These are phyloP conservation scores for Morpho deidamia DNA, from an alignment of 2,888 invertebrate genomes.

Conservation along the genomic window DNA sequence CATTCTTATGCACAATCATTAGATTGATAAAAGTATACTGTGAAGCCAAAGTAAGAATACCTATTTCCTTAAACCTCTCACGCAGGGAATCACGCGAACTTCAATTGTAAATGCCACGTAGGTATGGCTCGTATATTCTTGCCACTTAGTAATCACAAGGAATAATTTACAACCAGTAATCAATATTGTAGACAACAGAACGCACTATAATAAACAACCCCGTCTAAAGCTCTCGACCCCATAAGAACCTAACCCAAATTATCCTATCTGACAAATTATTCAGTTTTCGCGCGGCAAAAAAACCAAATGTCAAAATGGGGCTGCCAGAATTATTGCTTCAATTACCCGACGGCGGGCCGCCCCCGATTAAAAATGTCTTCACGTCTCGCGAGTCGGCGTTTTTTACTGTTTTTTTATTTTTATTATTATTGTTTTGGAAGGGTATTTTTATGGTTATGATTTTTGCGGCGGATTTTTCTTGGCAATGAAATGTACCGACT, in stretches of 20 bases:
- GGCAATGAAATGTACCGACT: not conserved
- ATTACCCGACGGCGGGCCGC: conserved; percentile 55
- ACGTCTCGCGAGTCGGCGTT: conserved; percentile 50
- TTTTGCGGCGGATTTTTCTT: conserved; percentile 4
- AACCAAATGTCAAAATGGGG: conserved; percentile 75
- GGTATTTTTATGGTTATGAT: conserved; percentile 40
- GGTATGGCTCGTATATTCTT: no score
- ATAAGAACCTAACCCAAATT: conserved; percentile 49
- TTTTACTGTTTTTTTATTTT: conserved; percentile 40
- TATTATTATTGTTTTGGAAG: conserved; percentile 32
- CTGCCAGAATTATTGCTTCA: conserved; percentile 73
- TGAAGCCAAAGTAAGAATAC: no score
- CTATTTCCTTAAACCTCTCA: no score
- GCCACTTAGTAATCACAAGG: not conserved
- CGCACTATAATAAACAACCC: conserved; percentile 21
- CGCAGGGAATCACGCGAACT: no score
- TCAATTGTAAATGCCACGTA: no score
- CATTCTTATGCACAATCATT: no score
- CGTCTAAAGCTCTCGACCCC: conserved; percentile 40
- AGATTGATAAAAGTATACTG: no score
- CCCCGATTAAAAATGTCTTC: conserved; percentile 73
- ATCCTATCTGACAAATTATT: conserved; percentile 55
- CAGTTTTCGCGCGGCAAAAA: conserved; percentile 52
- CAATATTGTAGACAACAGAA: conserved; percentile 6
- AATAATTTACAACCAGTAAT: not conserved